Percentiles rank a stretch among this genome's conserved stretches.
Conservation (phyloP, 2,797 vertebrate genomes). For the Takifugu ocellatus region DNA sequence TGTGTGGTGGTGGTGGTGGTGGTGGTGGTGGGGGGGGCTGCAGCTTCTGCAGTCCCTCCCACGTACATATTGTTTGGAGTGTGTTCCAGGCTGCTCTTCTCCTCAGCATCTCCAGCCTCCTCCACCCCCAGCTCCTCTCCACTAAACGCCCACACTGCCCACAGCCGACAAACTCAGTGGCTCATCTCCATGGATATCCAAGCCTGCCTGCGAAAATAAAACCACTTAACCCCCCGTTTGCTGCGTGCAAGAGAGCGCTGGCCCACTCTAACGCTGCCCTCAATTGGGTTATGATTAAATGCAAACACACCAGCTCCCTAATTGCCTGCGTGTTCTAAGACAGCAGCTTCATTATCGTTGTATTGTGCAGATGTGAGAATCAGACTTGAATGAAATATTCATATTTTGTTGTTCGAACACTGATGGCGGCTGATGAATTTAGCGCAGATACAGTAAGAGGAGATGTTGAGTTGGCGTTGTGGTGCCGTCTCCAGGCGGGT, state of each 20-base stretch:
- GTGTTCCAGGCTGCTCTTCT: slow-evolving; percentile 48
- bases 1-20: slow-evolving; percentile 12
- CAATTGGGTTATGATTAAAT: slow-evolving; percentile 30
- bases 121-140: slow-evolving; percentile 57
- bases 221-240: slow-evolving; percentile 63
- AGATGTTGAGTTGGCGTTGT: background rate
- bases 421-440: too few species aligned
- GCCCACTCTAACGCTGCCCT: slow-evolving; percentile 18
- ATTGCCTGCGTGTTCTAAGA: slow-evolving; percentile 10
- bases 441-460: too few species aligned
- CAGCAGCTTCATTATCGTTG: slow-evolving; percentile 6
- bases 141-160: slow-evolving; percentile 64
- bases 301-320: background rate
- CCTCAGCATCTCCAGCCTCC: slow-evolving; percentile 50
- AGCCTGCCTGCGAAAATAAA: slow-evolving; percentile 62
- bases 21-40: slow-evolving; percentile 21
- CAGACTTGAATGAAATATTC: background rate
- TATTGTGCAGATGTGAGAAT: slow-evolving; percentile 27
- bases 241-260: slow-evolving; percentile 35
- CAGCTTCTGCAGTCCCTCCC: slow-evolving; percentile 28
- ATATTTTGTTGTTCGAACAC: too few species aligned
- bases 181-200: slow-evolving; percentile 78
- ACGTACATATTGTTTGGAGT: slow-evolving; percentile 33
- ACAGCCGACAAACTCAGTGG: slow-evolving; percentile 49
- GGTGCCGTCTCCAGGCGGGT: too few species aligned